Conservation (phyloP, 2,113 vertebrate species). For the Ailurus styani region DNA sequence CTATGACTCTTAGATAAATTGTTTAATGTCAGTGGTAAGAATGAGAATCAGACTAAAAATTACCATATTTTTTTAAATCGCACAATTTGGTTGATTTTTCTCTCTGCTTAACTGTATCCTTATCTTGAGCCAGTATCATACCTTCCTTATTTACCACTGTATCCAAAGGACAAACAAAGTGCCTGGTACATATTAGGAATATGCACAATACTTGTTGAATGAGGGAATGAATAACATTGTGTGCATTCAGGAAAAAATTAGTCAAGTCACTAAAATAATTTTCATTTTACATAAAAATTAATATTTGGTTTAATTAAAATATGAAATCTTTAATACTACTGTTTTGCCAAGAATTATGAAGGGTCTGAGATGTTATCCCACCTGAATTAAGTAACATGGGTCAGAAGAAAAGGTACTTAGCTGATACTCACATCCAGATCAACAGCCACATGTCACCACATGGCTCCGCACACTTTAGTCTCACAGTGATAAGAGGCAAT, state of each 20-base stretch:
- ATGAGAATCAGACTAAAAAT: neutral
- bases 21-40: neutral
- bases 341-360: neutral
- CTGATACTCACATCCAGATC: neutral
- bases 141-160: neutral
- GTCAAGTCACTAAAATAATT: neutral
- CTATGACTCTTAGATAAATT: neutral
- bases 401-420: neutral
- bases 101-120: neutral
- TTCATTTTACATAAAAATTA: neutral
- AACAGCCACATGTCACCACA: neutral
- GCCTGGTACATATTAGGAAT: neutral
- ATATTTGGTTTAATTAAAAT: neutral
- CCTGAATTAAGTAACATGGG: neutral
- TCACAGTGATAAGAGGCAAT: neutral
- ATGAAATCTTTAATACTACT: neutral
- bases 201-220: neutral
- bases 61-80: neutral
- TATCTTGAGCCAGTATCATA: neutral
- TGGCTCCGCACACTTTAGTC: neutral
- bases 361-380: neutral
- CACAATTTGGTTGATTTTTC: neutral
- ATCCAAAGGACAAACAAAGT: neutral
- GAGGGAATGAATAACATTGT: neutral
- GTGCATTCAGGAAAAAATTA: neutral